phyloP scores from a whole-genome alignment of 2,888 invertebrate genomes.

The Cephus runcator region DNA sequence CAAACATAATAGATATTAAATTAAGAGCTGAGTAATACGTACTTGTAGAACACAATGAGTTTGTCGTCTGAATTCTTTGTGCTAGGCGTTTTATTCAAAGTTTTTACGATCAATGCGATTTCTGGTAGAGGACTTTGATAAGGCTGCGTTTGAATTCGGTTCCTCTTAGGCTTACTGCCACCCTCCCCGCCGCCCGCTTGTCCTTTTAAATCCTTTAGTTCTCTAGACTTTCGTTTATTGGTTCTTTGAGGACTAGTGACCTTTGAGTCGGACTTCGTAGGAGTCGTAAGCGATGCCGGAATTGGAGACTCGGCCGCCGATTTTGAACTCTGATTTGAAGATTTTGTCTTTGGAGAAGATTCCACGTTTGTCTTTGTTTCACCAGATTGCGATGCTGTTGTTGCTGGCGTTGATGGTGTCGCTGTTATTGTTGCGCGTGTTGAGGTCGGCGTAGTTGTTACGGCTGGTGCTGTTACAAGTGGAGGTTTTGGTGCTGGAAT shows the following conservation, averaged over 20 bases:
- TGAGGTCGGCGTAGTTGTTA: slow-evolving; percentile 49
- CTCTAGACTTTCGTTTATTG: slow-evolving; percentile 57
- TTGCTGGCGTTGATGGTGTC: not conserved
- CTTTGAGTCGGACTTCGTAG: slow-evolving; percentile 59
- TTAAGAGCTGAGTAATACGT: slow-evolving; percentile 51
- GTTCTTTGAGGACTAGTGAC: slow-evolving; percentile 39
- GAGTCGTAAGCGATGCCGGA: slow-evolving; percentile 45
- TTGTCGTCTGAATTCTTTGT: slow-evolving; percentile 77
- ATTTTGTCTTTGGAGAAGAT: slow-evolving; percentile 29
- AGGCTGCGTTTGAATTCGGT: slow-evolving; percentile 77
- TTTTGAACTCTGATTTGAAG: slow-evolving; percentile 19
- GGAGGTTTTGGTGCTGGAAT: slow-evolving; percentile 12
- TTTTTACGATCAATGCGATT: slow-evolving; percentile 79
- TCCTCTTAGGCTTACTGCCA: slow-evolving; percentile 68
- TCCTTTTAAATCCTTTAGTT: slow-evolving; percentile 56
- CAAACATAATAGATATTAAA: slow-evolving; percentile 4
- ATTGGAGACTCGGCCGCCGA: slow-evolving; percentile 19
- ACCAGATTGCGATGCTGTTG: slow-evolving; percentile 21
- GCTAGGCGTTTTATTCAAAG: slow-evolving; percentile 73
- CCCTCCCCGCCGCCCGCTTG: slow-evolving; percentile 42
- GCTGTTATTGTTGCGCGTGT: not conserved
- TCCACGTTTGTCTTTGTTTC: slow-evolving; percentile 32
- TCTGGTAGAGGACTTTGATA: slow-evolving; percentile 88
- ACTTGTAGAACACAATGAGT: slow-evolving; percentile 89
- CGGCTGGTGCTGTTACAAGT: slow-evolving; percentile 64